Conservation (phyloP, 1,140 invertebrate genomes). For the Heterodera schachtii region DNA sequence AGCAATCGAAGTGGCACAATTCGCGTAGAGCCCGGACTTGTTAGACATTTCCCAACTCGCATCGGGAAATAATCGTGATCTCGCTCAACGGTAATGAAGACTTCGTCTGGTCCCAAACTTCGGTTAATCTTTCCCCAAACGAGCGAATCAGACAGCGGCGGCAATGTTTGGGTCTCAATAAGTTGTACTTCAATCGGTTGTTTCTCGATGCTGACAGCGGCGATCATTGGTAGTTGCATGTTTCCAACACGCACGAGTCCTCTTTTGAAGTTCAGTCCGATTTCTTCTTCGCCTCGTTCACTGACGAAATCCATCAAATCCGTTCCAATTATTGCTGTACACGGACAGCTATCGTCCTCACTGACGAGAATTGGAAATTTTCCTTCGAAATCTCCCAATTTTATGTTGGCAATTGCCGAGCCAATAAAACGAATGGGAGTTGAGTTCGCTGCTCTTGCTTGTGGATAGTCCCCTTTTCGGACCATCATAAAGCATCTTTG, state of each 20-base stretch:
- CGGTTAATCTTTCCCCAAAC: conserved; percentile 11
- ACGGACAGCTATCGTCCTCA: conserved; percentile 29
- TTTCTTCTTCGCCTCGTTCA: neutral
- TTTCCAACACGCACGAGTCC: neutral
- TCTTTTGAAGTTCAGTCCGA: conserved; percentile 10
- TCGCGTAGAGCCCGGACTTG: conserved; percentile 5
- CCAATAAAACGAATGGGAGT: conserved; percentile 34
- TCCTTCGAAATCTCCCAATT: conserved; percentile 11
- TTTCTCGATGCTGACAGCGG: neutral
- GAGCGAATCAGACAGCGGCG: conserved; percentile 27
- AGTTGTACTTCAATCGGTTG: conserved; percentile 25
- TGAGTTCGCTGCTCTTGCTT: conserved; percentile 24
- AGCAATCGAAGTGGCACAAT: conserved; percentile 21
- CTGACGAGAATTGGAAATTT: conserved; percentile 19
- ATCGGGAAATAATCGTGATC: conserved; percentile 8
- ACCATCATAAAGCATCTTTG: neutral
- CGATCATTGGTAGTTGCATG: conserved; percentile 18
- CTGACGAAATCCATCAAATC: conserved; percentile 24
- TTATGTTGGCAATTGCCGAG: conserved; percentile 2
- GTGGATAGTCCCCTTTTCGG: neutral
- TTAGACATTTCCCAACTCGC: conserved; percentile 19
- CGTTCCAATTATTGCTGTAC: conserved; percentile 27
- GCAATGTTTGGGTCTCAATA: neutral
- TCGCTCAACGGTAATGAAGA: neutral
- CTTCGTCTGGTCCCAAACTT: neutral